Evolutionary conservation across 2,113 vertebrate genomes (phyloP).

Genomic region (Rostratula benghalensis): DNA sequence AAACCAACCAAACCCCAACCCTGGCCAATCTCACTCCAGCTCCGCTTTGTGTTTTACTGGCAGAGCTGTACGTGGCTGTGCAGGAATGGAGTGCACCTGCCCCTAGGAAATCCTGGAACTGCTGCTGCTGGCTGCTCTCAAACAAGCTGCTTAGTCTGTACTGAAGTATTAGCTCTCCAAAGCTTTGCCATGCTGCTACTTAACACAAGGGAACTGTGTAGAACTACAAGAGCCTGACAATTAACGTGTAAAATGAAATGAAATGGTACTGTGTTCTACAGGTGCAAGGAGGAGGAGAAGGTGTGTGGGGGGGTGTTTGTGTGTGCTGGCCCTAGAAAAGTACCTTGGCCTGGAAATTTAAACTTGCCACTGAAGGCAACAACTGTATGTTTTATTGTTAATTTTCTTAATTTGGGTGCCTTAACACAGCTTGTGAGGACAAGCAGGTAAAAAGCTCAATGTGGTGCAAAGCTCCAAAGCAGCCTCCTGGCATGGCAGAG

Average conservation of each 20-base stretch:
- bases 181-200: not conserved
- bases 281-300: not conserved
- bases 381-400: not conserved
- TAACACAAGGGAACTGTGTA: not conserved
- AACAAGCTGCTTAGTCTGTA: not conserved
- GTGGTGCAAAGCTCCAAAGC: not conserved
- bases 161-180: not conserved
- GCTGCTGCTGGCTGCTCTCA: slow-evolving; percentile 36
- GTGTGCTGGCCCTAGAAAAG: not conserved
- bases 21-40: not conserved
- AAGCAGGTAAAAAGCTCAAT: not conserved
- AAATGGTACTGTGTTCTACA: not conserved
- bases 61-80: not conserved
- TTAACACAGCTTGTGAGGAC: not conserved
- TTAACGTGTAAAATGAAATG: not conserved
- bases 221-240: not conserved
- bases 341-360: not conserved
- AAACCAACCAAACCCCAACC: no score
- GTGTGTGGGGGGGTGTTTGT: not conserved
- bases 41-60: no score
- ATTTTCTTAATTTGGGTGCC: not conserved
- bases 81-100: not conserved
- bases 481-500: not conserved
- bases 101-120: not conserved
- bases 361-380: not conserved